These are phyloP conservation scores for Elgonia sp. DNA, from an alignment of 2,888 invertebrate species.

Conservation along the genomic window DNA sequence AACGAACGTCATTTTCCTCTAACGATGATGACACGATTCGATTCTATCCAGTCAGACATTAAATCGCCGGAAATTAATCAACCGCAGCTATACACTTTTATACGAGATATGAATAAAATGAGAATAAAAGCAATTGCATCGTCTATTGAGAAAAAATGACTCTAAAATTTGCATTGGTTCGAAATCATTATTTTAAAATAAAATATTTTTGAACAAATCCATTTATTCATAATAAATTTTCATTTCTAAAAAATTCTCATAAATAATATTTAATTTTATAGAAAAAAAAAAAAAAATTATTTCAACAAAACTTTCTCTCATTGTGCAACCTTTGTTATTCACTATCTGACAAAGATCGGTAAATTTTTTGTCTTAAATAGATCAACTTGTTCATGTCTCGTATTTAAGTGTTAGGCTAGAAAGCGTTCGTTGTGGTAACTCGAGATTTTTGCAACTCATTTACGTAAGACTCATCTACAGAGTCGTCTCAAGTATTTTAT, in stretches of 20 bases:
- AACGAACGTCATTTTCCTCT: background rate
- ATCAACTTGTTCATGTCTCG: background rate
- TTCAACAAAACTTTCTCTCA: background rate
- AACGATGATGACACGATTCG: too few relatives aligned
- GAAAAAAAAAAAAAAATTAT: background rate
- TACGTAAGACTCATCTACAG: conserved; percentile 52
- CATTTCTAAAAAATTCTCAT: background rate
- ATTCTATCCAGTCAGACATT: background rate
- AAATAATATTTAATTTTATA: background rate
- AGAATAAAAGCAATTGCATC: background rate
- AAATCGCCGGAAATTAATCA: conserved; percentile 46
- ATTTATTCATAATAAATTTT: too few relatives aligned
- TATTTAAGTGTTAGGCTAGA: conserved; percentile 13
- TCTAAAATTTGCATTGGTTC: too few relatives aligned
- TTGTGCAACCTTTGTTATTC: background rate
- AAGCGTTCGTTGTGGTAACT: conserved; percentile 53
- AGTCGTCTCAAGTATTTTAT: conserved; percentile 37
- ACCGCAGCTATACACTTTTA: conserved; percentile 1
- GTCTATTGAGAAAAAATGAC: too few relatives aligned
- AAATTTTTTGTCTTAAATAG: conserved; percentile 6
- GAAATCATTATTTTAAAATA: too few relatives aligned
- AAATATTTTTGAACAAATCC: too few relatives aligned
- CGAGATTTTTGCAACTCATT: conserved; percentile 72
- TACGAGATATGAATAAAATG: background rate
- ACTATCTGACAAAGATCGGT: background rate